A percentile compares a stretch with the other conserved stretches of the same genome.
These are phyloP conservation scores for Embidobia sp. DNA, from an alignment of 2,888 invertebrate genomes.

Conservation along the genomic window DNA sequence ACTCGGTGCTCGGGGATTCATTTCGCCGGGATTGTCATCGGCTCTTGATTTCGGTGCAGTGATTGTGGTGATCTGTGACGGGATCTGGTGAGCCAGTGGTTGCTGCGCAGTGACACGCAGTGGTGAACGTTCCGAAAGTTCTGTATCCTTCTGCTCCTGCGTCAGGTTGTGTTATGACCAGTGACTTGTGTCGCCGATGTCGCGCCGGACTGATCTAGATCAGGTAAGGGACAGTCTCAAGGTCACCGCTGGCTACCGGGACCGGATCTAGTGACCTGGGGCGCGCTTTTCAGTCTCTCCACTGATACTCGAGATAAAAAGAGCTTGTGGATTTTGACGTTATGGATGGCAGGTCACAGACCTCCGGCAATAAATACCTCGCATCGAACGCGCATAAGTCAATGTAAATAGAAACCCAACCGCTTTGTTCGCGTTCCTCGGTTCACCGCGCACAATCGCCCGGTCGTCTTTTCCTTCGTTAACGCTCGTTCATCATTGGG, in stretches of 20 bases:
- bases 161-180: constrained; percentile 74
- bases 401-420: constrained; percentile 68
- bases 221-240: constrained; percentile 54
- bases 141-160: constrained; percentile 7
- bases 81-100: constrained; percentile 56
- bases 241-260: neutral
- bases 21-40: constrained; percentile 22
- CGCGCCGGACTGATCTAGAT: constrained; percentile 25
- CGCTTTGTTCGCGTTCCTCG: constrained; percentile 57
- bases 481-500: constrained; percentile 44
- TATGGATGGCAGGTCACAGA: constrained; percentile 41
- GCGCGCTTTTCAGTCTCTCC: too few species aligned
- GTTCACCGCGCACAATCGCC: constrained; percentile 23
- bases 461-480: constrained; percentile 45
- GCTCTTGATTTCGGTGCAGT: constrained; percentile 26
- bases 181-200: constrained; percentile 71
- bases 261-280: too few species aligned
- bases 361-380: constrained; percentile 67
- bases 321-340: neutral
- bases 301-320: neutral
- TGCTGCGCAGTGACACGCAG: constrained; percentile 54
- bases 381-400: constrained; percentile 70
- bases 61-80: constrained; percentile 39
- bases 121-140: constrained; percentile 56
- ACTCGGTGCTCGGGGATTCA: constrained; percentile 25